Evolutionary conservation across 2,113 vertebrate species (phyloP).

Genomic region (Larimichthys crocea): DNA sequence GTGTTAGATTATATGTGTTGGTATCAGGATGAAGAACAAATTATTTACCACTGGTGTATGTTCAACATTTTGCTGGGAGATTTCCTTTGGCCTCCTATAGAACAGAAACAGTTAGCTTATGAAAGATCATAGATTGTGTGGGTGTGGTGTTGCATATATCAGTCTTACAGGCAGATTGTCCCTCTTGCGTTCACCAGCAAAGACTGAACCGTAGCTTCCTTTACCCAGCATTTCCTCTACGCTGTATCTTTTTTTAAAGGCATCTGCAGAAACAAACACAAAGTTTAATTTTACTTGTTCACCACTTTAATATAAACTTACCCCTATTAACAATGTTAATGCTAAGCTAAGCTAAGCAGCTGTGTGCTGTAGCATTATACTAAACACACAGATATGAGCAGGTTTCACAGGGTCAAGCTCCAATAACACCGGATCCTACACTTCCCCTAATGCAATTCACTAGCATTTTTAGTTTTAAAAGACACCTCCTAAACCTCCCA

Average conservation of each 20-base stretch:
- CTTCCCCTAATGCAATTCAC: too few relatives aligned
- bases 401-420: too few relatives aligned
- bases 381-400: too few relatives aligned
- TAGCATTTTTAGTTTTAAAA: too few relatives aligned
- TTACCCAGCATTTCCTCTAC: neutral
- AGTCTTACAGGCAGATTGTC: neutral
- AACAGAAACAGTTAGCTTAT: neutral
- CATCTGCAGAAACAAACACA: neutral
- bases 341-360: too few relatives aligned
- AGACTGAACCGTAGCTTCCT: neutral
- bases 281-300: neutral
- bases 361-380: too few relatives aligned
- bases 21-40: neutral
- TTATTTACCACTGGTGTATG: neutral
- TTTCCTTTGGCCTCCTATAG: neutral
- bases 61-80: neutral
- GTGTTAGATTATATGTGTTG: neutral
- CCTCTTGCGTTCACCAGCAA: neutral
- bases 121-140: neutral
- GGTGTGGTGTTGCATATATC: neutral
- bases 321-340: too few relatives aligned
- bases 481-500: too few relatives aligned
- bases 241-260: neutral
- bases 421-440: too few relatives aligned
- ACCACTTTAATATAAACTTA: neutral